phyloP scores from a whole-genome alignment of 2,888 invertebrate genomes.

The Plutella xylostella region DNA sequence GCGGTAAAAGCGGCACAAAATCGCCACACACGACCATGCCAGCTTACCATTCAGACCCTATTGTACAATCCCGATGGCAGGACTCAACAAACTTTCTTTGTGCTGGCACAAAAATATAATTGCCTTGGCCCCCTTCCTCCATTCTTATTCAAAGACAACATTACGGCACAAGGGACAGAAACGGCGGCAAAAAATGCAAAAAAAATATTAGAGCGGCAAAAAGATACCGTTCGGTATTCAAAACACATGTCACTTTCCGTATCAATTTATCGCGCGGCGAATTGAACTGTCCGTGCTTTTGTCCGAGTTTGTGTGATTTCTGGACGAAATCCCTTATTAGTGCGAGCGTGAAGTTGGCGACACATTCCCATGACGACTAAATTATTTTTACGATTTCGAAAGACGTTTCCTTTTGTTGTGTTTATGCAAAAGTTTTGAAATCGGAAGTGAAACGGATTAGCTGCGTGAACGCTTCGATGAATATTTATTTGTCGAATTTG shows the following conservation, averaged over 20 bases:
- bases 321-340: constrained; percentile 49
- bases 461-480: constrained; percentile 39
- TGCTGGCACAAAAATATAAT: constrained; percentile 53
- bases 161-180: constrained; percentile 17
- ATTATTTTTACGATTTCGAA: constrained; percentile 46
- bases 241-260: constrained; percentile 63
- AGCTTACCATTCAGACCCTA: constrained; percentile 35
- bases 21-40: constrained; percentile 43
- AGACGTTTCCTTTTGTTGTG: constrained; percentile 41
- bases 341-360: constrained; percentile 49
- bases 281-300: constrained; percentile 36
- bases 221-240: constrained; percentile 58
- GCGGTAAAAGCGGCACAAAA: too few relatives aligned
- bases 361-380: constrained; percentile 64
- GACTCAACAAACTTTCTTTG: constrained; percentile 29
- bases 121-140: constrained; percentile 50
- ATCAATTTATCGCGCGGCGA: constrained; percentile 53
- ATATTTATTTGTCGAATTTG: constrained; percentile 21
- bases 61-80: constrained; percentile 41
- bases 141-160: constrained; percentile 27
- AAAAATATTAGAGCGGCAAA: constrained; percentile 26
- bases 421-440: constrained; percentile 28
- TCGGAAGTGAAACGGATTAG: constrained; percentile 58
- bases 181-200: constrained; percentile 21
- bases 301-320: constrained; percentile 22